Base-by-base conservation (phyloP, 2,888 invertebrate genomes). In the Drosophila subsilvestris region DNA sequence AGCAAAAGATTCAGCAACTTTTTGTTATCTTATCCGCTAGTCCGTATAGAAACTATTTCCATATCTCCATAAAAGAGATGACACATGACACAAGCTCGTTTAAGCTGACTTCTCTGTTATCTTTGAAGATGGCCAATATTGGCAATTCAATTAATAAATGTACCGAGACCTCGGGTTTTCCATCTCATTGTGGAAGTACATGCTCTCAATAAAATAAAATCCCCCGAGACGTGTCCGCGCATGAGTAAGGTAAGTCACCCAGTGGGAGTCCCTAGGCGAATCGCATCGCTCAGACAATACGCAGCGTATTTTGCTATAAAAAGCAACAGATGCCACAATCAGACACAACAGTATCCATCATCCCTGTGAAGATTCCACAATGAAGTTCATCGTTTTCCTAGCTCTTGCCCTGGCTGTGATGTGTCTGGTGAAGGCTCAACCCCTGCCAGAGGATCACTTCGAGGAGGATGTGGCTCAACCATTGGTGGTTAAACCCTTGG, bases 301-400 rank as follows among this genome's bases (percentile, higher is more conserved):
- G 17, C 29, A 29, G 27, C 29, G 2, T 12, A 14, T 22, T 29
- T 43, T 1, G 29, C 53, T 69, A 72, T 71, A 72, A 55, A 72
- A 63, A 10, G 42, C 2, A 9, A 14, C 45, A 0, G 50, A 20
- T 27, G 20, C 20, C 22, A 32, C 20, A n/a, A 20, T n/a, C 27
- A 17, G 37, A 5, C 43, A 72, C 67, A 66, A 47, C 59, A 69
- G 58, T 65, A 32, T 65, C 0, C 54, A 32, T 65, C 0, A 9
- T 22, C 27, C 48, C 27, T 12, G 2, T 18, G 3, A 3, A 32
- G 3, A 45, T 3, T 10, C 14, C 47, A 67, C 14, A 44, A 88
- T 86, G 89, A 85, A 80, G 68, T 68, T 72, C 6, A 18, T 48
- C 22, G 14, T 67, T 0, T 37, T 66, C 50, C 45, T 76, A 14